Evolutionary conservation across 1,140 invertebrate genomes (phyloP).

Genomic region (Fopius arisanus): DNA sequence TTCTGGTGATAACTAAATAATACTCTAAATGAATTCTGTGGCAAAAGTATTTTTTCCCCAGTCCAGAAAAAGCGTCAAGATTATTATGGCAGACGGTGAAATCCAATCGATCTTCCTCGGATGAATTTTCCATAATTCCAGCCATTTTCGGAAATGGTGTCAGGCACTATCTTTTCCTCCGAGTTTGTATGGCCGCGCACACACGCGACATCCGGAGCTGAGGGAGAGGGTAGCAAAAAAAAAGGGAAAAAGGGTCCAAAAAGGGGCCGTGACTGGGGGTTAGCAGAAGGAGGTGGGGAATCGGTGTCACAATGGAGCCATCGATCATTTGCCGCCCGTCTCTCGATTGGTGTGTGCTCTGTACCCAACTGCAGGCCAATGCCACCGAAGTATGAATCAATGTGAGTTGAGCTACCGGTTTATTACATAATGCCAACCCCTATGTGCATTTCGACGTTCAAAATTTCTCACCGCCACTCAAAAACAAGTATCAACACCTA

Average conservation of each 20-base stretch:
- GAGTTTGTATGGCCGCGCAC: neutral
- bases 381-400: neutral
- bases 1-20: too few species aligned
- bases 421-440: neutral
- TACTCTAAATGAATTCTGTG: too few species aligned
- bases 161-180: constrained; percentile 3
- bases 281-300: neutral
- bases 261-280: neutral
- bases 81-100: neutral
- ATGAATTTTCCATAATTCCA: constrained; percentile 8
- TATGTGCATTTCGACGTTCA: neutral
- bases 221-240: neutral
- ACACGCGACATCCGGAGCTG: constrained; percentile 2
- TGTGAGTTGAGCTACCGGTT: neutral
- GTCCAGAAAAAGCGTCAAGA: neutral
- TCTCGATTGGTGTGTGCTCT: constrained; percentile 5
- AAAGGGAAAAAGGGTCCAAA: constrained; percentile 12
- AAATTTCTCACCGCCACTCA: too few species aligned
- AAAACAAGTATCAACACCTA: too few species aligned
- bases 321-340: constrained; percentile 7
- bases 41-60: too few species aligned
- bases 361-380: neutral
- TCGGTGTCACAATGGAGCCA: constrained; percentile 9
- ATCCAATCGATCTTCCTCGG: constrained; percentile 1
- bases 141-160: constrained; percentile 6